phyloP scores from a whole-genome alignment of 2,888 invertebrate species.

The Rhyacophila evoluta region DNA sequence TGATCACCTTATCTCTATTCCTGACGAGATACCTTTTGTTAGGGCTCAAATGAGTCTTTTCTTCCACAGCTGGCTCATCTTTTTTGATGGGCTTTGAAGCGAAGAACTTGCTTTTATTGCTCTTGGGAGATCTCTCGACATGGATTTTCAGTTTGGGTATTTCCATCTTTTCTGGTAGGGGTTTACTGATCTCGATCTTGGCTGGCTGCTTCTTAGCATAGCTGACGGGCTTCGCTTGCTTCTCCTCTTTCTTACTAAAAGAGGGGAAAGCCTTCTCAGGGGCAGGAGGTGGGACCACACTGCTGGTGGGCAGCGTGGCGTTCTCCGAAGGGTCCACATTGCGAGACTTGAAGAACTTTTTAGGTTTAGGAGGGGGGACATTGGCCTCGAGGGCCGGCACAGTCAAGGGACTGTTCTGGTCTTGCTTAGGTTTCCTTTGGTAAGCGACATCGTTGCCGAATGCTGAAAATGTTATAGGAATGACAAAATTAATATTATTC shows the following conservation, averaged over 20 bases:
- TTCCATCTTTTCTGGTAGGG: constrained; percentile 59
- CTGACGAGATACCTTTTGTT: constrained; percentile 69
- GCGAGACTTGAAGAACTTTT: constrained; percentile 91
- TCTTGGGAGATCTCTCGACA: constrained; percentile 63
- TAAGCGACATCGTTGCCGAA: constrained; percentile 60
- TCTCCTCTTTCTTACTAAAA: constrained; percentile 64
- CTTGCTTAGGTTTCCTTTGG: constrained; percentile 67
- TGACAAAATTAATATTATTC: neutral
- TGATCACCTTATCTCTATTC: constrained; percentile 73
- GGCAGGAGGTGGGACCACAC: constrained; percentile 68
- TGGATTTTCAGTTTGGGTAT: constrained; percentile 59
- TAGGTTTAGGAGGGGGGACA: constrained; percentile 78
- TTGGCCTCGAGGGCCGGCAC: constrained; percentile 69
- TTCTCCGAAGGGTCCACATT: constrained; percentile 75
- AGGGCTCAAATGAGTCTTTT: constrained; percentile 63
- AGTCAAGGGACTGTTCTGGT: constrained; percentile 70
- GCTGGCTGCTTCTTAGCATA: constrained; percentile 59
- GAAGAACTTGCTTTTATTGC: constrained; percentile 62
- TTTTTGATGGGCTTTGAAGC: constrained; percentile 65
- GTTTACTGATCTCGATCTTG: constrained; percentile 57
- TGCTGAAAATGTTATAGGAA: constrained; percentile 63
- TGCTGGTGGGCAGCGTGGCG: constrained; percentile 64
- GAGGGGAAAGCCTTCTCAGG: constrained; percentile 65
- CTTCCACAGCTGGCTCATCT: constrained; percentile 62
- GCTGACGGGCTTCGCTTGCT: constrained; percentile 57